Evolutionary conservation across 1,140 invertebrate species (phyloP).

Genomic region (Drosophila kepulauana): DNA sequence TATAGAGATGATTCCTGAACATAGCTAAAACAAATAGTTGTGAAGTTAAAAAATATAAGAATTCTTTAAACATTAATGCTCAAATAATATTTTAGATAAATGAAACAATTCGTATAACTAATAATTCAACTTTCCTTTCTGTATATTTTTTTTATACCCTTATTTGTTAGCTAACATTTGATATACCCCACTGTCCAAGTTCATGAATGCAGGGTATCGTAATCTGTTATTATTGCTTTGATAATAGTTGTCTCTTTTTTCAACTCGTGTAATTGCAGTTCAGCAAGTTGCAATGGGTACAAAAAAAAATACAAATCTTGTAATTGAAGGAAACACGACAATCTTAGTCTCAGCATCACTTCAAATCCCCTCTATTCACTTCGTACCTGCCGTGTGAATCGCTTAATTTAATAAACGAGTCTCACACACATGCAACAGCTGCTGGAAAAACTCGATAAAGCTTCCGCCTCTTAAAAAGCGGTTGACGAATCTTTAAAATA

Average conservation of each 20-base stretch:
- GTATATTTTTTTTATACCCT: too few relatives aligned
- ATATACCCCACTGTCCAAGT: too few relatives aligned
- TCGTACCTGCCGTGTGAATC: conserved; percentile 22
- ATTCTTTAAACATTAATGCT: too few relatives aligned
- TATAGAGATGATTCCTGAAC: too few relatives aligned
- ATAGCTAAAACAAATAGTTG: too few relatives aligned
- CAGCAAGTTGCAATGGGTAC: conserved; percentile 36
- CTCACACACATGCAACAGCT: conserved; percentile 36
- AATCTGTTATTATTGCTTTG: not conserved
- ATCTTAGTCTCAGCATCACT: conserved; percentile 6
- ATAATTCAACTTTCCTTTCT: too few relatives aligned
- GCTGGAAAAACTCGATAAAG: conserved; percentile 42
- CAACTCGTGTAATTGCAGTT: conserved; percentile 47
- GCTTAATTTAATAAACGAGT: conserved; percentile 64
- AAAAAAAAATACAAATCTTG: conserved; percentile 1
- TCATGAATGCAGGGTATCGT: not conserved
- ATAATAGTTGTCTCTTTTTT: conserved; percentile 17
- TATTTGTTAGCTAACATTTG: too few relatives aligned
- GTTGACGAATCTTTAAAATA: conserved; percentile 53
- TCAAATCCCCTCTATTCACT: not conserved
- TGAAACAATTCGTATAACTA: too few relatives aligned
- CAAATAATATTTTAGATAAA: too few relatives aligned
- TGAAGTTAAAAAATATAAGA: too few relatives aligned
- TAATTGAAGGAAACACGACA: conserved; percentile 53
- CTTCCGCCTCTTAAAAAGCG: conserved; percentile 68